Conservation (phyloP, 2,113 vertebrate genomes). For the Camelus bactrianus region DNA sequence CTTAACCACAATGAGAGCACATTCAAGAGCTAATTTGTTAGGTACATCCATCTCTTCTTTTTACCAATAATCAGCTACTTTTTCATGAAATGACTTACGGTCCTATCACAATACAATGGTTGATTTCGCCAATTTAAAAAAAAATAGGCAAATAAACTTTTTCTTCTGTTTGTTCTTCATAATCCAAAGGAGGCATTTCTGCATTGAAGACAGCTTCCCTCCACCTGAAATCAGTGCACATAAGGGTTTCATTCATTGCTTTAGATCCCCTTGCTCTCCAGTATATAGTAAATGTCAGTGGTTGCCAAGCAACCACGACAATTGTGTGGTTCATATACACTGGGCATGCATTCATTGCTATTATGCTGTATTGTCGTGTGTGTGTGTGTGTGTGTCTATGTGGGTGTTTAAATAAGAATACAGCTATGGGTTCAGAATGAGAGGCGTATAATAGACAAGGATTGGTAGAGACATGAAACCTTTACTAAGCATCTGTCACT, state of each 20-base stretch:
- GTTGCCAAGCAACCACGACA: constrained; percentile 67
- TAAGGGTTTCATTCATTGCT: constrained; percentile 73
- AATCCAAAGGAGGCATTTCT: constrained; percentile 37
- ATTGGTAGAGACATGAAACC: background rate
- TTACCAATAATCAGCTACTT: background rate
- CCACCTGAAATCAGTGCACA: constrained; percentile 31
- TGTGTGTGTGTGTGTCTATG: background rate
- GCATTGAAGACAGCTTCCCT: constrained; percentile 17
- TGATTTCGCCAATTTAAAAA: constrained; percentile 17
- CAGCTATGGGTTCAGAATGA: background rate
- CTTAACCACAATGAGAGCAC: background rate
- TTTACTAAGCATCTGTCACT: background rate
- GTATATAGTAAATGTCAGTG: background rate
- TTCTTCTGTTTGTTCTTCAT: constrained; percentile 40
- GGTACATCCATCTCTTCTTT: background rate
- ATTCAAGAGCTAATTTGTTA: background rate
- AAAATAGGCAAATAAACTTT: background rate
- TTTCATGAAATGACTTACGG: background rate
- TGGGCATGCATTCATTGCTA: constrained; percentile 29
- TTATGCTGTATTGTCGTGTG: background rate
- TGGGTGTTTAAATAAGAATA: constrained; percentile 34
- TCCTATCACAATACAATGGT: background rate
- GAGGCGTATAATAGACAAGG: background rate
- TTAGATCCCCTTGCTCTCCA: background rate
- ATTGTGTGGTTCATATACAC: background rate